Base-by-base conservation (phyloP, 2,113 vertebrate genomes). In the Verasper variegatus region DNA sequence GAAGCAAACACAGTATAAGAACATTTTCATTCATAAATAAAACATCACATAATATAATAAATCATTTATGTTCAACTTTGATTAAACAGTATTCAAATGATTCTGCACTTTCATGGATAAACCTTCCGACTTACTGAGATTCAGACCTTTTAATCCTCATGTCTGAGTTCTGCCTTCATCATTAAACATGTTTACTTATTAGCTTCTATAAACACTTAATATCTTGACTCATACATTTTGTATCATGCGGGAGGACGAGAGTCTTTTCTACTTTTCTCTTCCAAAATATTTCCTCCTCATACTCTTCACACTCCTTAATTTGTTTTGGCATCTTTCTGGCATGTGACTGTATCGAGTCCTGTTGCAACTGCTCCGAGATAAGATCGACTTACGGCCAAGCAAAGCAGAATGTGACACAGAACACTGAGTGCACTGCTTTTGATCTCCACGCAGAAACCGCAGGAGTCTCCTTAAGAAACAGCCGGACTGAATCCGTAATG, bases 261-360 rank as follows among this genome's bases (percentile, higher is more conserved):
- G 20, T 21, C 51, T 54, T 54, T 27, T 37, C 21, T 9, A 54
- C 51, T 54, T 20, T 54, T n/a, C 51, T 18, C 49, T 18, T n/a
- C 52, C n/a, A 49, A 18, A 15, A 49, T 18, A 5, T 51, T 51
- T 54, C 3, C 52, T 24, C 55, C 35, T 26, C 57, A 31, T 13
- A 24, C n/a, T 56, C 45, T 5, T 68, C 51, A 68, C 56, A 40
- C 61, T 80, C 62, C 62, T 47, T 85, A 42, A 78, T 83, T 88
- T 84, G 72, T 73, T 82, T 80, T 81, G 70, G 73, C 74, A 76
- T 76, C 74, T 71, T 40, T 71, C 27, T 69, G 76, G 71, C 73
- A 78, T 74, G 78, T 74, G 78, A 45, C 45, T 31, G 21, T 47
- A 75, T 78, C 63, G 70, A 73, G 13, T 76, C 51, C 74, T 69